A percentile compares a stretch with the other conserved stretches of the same genome.
These are phyloP conservation scores for Chloroceryle inda DNA, from an alignment of 2,797 vertebrate genomes.

Conservation along the genomic window DNA sequence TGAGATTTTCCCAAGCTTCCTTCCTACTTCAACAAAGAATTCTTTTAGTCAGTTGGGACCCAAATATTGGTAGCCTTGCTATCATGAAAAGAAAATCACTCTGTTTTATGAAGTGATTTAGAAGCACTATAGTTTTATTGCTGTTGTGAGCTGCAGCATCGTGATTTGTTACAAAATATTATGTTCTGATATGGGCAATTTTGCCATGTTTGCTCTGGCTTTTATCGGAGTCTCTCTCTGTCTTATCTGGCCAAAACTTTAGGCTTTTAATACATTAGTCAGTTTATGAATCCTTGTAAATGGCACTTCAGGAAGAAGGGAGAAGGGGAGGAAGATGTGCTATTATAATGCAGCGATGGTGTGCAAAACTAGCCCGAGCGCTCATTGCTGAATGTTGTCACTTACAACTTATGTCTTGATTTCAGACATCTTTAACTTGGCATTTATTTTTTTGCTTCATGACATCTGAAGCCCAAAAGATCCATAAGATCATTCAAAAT, in stretches of 20 bases:
- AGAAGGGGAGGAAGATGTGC: background rate
- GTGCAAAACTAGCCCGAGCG: background rate
- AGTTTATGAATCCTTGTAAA: background rate
- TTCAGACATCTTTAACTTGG: slow-evolving; percentile 7
- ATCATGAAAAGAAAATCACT: background rate
- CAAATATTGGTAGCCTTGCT: slow-evolving; percentile 27
- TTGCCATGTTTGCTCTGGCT: background rate
- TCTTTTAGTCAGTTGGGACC: slow-evolving; percentile 5
- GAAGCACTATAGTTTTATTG: background rate
- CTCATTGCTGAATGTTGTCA: background rate
- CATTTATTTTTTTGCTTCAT: background rate
- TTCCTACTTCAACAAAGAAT: slow-evolving; percentile 74
- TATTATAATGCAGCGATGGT: background rate
- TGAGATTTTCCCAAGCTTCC: slow-evolving; percentile 53
- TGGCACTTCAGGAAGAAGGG: background rate
- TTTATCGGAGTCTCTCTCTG: background rate
- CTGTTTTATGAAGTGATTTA: background rate
- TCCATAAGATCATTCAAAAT: background rate
- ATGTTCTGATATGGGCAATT: background rate
- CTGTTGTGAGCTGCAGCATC: background rate
- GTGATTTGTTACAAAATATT: background rate
- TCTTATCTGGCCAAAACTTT: background rate
- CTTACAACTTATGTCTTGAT: background rate
- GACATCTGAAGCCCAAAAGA: background rate
- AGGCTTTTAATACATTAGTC: background rate